Evolutionary conservation across 2,113 vertebrate genomes (phyloP).

Genomic region (Rhynchopsitta pachyrhyncha): DNA sequence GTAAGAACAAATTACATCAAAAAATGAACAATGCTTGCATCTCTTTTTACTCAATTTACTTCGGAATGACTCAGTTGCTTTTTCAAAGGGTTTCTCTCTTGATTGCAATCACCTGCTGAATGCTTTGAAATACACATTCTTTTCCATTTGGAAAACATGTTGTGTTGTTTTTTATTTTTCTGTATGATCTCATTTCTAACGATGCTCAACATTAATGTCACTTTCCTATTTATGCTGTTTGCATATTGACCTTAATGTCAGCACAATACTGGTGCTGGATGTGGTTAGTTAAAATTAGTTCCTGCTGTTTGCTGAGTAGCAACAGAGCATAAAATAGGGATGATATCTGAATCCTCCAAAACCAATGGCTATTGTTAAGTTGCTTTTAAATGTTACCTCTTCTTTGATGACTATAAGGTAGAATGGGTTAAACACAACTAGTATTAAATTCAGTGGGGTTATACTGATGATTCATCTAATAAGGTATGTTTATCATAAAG

Average conservation of each 20-base stretch:
- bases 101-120: background rate
- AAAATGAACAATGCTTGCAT: background rate
- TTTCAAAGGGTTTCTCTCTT: background rate
- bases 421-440: background rate
- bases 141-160: slow-evolving; percentile 9
- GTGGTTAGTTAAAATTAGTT: background rate
- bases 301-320: background rate
- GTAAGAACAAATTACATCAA: background rate
- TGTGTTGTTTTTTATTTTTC: background rate
- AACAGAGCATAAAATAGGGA: background rate
- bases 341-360: background rate
- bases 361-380: background rate
- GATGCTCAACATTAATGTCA: background rate
- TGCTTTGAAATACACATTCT: background rate
- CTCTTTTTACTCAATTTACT: background rate
- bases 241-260: background rate
- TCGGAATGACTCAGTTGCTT: background rate
- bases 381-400: background rate
- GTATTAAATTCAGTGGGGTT: background rate
- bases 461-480: background rate
- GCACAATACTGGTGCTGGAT: background rate
- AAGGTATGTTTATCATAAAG: background rate
- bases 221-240: background rate
- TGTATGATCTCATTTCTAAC: background rate
- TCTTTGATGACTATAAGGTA: background rate